These are phyloP conservation scores for Pterocles burchelli DNA, from an alignment of 2,113 vertebrate species.

Conservation along the genomic window DNA sequence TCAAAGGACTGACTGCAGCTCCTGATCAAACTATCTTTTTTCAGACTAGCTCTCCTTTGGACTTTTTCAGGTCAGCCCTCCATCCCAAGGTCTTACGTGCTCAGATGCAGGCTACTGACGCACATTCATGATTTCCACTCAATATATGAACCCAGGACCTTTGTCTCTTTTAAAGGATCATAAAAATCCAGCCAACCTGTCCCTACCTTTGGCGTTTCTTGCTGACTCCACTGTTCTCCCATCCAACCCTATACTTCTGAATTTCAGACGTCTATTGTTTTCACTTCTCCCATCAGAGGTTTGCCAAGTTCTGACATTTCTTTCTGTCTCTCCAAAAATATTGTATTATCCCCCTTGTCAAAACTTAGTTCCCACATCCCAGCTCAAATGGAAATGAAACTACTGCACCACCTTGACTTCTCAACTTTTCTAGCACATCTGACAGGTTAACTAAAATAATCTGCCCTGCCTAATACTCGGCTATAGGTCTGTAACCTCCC, in stretches of 20 bases:
- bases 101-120: neutral
- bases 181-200: neutral
- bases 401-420: neutral
- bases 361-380: neutral
- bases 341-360: neutral
- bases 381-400: neutral
- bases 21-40: neutral
- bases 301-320: neutral
- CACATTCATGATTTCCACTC: neutral
- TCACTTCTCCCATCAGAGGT: neutral
- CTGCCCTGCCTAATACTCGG: neutral
- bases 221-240: neutral
- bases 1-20: neutral
- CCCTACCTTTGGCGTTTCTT: neutral
- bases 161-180: neutral
- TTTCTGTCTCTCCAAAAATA: neutral
- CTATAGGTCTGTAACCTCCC: neutral
- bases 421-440: neutral
- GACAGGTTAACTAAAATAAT: neutral
- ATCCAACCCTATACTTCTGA: neutral
- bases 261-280: neutral
- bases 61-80: neutral
- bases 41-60: neutral
- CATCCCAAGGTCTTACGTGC: fast-evolving
- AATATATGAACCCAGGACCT: neutral